Conservation (phyloP, 2,888 invertebrate species). For the Neelides folsomi region DNA sequence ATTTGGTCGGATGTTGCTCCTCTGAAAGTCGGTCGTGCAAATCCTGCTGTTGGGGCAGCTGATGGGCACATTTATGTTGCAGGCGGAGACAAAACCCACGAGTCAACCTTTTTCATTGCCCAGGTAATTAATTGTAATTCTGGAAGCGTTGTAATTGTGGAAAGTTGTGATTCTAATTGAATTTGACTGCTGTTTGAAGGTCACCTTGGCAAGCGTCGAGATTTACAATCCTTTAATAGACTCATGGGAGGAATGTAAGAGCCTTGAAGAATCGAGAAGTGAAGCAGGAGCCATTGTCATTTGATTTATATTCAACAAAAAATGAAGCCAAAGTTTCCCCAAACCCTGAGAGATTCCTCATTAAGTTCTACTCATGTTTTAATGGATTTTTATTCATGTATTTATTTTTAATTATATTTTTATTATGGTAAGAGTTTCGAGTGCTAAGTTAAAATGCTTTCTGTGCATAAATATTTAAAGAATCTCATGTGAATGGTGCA, state of each 20-base stretch:
- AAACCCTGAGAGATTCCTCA: too few relatives aligned
- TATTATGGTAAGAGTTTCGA: too few relatives aligned
- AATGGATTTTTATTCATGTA: too few relatives aligned
- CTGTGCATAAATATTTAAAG: too few relatives aligned
- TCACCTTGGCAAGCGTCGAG: conserved; percentile 63
- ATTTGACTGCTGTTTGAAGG: conserved; percentile 31
- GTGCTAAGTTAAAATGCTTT: too few relatives aligned
- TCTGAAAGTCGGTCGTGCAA: conserved; percentile 60
- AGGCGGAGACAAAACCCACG: conserved; percentile 70
- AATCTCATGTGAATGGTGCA: too few relatives aligned
- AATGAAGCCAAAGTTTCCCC: too few relatives aligned
- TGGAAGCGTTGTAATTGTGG: too few relatives aligned
- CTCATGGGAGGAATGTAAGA: conserved; percentile 63
- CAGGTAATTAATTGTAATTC: conserved; percentile 45
- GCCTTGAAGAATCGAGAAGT: conserved; percentile 68
- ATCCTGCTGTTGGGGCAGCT: conserved; percentile 71
- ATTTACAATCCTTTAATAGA: conserved; percentile 66
- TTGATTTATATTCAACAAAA: conserved; percentile 35
- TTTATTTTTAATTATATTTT: too few relatives aligned
- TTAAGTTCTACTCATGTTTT: too few relatives aligned
- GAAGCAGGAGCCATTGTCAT: conserved; percentile 75
- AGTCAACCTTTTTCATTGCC: conserved; percentile 68
- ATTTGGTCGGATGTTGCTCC: conserved; percentile 65
- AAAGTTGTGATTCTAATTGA: conserved; percentile 5
- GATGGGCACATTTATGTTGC: conserved; percentile 70